These are phyloP conservation scores for Lutraria rhynchaena DNA, from an alignment of 1,140 invertebrate genomes.

Conservation along the genomic window DNA sequence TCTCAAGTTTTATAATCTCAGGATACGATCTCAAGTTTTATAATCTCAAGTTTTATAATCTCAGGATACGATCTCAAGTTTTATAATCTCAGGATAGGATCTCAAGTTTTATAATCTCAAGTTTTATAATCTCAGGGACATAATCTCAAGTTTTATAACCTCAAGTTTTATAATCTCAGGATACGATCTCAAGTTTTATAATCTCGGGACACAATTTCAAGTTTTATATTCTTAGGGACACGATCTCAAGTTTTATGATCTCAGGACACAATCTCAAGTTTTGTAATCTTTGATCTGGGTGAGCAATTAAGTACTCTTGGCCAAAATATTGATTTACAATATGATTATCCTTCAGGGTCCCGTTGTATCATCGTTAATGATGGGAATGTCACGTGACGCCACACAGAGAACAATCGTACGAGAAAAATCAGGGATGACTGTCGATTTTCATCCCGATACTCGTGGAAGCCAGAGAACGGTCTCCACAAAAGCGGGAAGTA, in stretches of 20 bases:
- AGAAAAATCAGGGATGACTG: conserved; percentile 56
- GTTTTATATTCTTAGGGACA: background rate
- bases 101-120: too few species aligned
- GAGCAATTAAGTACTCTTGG: background rate
- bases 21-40: too few species aligned
- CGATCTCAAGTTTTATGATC: background rate
- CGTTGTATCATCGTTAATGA: conserved; percentile 71
- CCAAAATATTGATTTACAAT: too few species aligned
- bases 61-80: too few species aligned
- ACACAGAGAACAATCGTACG: conserved; percentile 58
- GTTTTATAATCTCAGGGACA: too few species aligned
- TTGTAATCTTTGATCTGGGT: background rate
- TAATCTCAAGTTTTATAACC: too few species aligned
- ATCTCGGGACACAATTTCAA: background rate
- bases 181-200: too few species aligned
- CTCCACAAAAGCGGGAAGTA: conserved; percentile 39
- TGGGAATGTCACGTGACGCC: conserved; percentile 68
- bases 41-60: too few species aligned
- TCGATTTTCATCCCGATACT: conserved; percentile 9
- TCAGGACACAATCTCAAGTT: too few species aligned
- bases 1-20: too few species aligned
- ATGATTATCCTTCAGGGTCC: conserved; percentile 69
- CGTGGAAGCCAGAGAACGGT: conserved; percentile 52
- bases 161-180: too few species aligned
- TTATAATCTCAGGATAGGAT: too few species aligned